Conservation (phyloP, 2,113 vertebrate genomes). For the Stomatorhinus ivindoensis region DNA sequence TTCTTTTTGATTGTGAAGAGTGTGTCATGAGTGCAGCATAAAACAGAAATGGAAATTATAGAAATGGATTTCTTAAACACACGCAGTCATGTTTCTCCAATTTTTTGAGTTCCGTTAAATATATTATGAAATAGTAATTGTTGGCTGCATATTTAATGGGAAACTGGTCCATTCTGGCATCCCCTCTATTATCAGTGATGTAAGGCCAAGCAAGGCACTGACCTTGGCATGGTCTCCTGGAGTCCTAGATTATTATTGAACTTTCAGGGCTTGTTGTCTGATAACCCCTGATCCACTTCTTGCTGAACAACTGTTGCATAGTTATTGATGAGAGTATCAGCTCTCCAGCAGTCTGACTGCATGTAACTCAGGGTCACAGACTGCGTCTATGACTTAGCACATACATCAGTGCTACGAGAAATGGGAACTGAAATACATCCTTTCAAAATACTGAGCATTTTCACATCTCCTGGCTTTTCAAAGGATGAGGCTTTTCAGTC, state of each 20-base stretch:
- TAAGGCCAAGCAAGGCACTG: neutral
- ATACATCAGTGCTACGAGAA: neutral
- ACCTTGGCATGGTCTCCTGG: slow-evolving; percentile 38
- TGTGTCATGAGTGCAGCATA: neutral
- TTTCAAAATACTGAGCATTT: neutral
- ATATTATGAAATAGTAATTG: neutral
- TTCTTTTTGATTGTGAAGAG: neutral
- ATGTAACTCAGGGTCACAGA: neutral
- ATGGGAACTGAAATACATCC: neutral
- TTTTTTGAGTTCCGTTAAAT: neutral
- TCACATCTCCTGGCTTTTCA: neutral
- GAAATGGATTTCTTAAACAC: neutral
- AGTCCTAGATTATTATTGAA: slow-evolving; percentile 21
- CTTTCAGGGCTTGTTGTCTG: slow-evolving; percentile 38
- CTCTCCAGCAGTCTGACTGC: neutral
- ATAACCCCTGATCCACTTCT: slow-evolving; percentile 39
- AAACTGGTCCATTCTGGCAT: neutral
- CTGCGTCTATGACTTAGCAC: neutral
- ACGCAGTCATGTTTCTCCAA: neutral
- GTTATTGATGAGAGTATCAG: neutral
- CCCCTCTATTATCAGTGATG: neutral
- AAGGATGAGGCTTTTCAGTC: neutral
- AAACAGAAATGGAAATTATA: neutral
- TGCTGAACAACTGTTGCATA: neutral
- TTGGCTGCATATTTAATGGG: neutral